Base-by-base conservation (phyloP, 2,888 invertebrate genomes). In the Ornithoptera priamus region DNA sequence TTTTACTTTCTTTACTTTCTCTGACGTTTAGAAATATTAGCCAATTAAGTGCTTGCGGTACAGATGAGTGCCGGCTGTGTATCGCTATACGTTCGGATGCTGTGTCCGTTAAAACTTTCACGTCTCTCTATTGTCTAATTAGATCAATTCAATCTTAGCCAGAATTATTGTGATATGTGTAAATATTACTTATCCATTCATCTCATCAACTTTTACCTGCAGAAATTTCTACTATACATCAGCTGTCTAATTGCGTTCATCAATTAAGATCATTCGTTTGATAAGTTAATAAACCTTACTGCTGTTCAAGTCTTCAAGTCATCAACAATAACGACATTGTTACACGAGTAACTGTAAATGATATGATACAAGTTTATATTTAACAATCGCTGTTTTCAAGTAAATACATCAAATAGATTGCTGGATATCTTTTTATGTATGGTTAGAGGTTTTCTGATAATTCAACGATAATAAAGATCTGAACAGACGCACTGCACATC, bases 1-100 rank as follows among this genome's bases (percentile, higher is more conserved):
- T 70, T 70, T 70, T 70, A 70, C 70, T 70, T 65, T 70, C 70
- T 53, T 67, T 42, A 70, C 70, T 70, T 70, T 70, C 70, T 63
- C 70, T 62, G 66, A 59, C 66, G 66, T 63, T 65, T 39, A 63
- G 70, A 70, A 59, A 63, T 70, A 70, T 70, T 70, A 58, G 66
- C 70, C 69, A 70, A 70, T 70, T 70, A 70, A 62, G 62, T 58
- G 66, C 59, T 53, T 59, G 66, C 58, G 63, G 65, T 56, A 17
- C 57, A 22, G 62, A 58, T 20, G 67, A 61, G 66, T 66, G 60
- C 66, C 50, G 39, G 36, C 42, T 42, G 24, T 66, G 62, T 42
- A 62, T 57, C n/a, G 17, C 22, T 5, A 36, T 17, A 15, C 15
- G 61, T 57, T 30, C 62, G 57, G 64, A 64, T 68, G 68, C 53